Evolutionary conservation across 2,113 vertebrate genomes (phyloP), one percentile per base, ranked within the genome.

Genomic region (Pedetes capensis): DNA sequence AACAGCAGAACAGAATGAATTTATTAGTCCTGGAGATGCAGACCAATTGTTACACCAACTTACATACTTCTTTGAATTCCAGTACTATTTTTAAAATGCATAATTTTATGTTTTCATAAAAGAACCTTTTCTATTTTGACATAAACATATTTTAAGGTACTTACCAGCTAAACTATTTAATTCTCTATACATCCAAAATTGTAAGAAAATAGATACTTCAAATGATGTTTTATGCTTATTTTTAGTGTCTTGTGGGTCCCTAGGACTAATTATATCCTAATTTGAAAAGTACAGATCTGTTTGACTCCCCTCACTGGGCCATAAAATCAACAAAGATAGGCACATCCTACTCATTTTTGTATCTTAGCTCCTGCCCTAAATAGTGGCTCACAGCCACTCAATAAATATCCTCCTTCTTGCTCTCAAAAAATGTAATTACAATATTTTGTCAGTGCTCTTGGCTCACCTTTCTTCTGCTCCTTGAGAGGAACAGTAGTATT

Each of bases 101-200:
- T 39, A 57, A 61, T 63, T 89, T 80, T 80, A 79, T 25, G 29
- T 84, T 89, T 92, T 82, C 37, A 89, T 81, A 85, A 85, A 82
- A 57, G 44, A 25, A 64, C 8, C 16, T 88, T 74, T 88, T 34
- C 51, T 55, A 59, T 84, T 83, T 79, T 78, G 71, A 80, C 8
- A 84, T 81, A 66, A 93, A 79, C 12, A 44, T 59, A 87, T 91
- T 95, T 91, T 76, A 93, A 81, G 22, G 27, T 66, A 55, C 10
- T 89, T 75, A 44, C 59, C 51, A 86, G 79, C 49, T 91, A 93
- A 83, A 74, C 87, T 82, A 72, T 32, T 95, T 87, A 68, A 87
- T 63, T 92, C 55, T 84, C 23, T 22, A 51, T 8, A 79, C 74
- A 6, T 76, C 6, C 75, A 6, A 49, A 27, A 91, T 68, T 37